Percentiles rank a stretch among this genome's conserved stretches.
These are phyloP conservation scores for Syngnathus acus DNA, from an alignment of 2,797 vertebrate genomes.

Conservation along the genomic window DNA sequence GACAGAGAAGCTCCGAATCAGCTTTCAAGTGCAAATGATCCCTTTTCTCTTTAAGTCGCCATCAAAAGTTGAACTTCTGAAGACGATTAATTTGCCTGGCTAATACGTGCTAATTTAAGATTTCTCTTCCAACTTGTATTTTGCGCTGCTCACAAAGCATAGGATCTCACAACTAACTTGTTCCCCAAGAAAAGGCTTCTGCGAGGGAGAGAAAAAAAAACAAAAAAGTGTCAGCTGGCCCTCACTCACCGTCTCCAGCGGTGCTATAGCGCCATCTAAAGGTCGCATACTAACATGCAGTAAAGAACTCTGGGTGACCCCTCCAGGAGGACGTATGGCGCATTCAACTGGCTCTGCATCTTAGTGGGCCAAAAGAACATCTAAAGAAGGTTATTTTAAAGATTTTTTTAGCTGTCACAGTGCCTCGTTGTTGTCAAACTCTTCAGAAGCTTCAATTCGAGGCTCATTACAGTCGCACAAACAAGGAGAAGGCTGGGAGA, in stretches of 20 bases:
- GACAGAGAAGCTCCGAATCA: slow-evolving; percentile 68
- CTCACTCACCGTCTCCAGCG: slow-evolving; percentile 33
- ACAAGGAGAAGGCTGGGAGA: slow-evolving; percentile 46
- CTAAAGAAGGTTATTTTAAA: slow-evolving; percentile 69
- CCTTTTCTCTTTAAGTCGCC: slow-evolving; percentile 43
- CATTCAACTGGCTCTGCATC: slow-evolving; percentile 67
- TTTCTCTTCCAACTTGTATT: slow-evolving; percentile 35
- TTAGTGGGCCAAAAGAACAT: slow-evolving; percentile 62
- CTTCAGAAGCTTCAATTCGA: slow-evolving; percentile 62
- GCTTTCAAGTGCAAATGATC: slow-evolving; percentile 74
- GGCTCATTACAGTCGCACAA: slow-evolving; percentile 74
- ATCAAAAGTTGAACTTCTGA: slow-evolving; percentile 61
- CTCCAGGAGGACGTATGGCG: slow-evolving; percentile 71
- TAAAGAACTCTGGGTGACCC: slow-evolving; percentile 77
- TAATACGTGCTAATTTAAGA: slow-evolving; percentile 49
- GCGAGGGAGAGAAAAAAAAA: slow-evolving; percentile 39
- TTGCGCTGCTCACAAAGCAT: slow-evolving; percentile 47
- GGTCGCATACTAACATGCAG: slow-evolving; percentile 46
- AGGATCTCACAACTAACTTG: slow-evolving; percentile 58
- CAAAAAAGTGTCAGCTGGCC: slow-evolving; percentile 34
- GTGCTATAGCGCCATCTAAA: slow-evolving; percentile 76
- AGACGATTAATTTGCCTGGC: slow-evolving; percentile 53
- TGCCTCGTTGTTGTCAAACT: slow-evolving; percentile 66
- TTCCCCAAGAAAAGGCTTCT: slow-evolving; percentile 59
- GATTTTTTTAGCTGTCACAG: slow-evolving; percentile 73